Conservation (phyloP, 92 coral and sea anemone genomes). For the Blastomussa wellsi region DNA sequence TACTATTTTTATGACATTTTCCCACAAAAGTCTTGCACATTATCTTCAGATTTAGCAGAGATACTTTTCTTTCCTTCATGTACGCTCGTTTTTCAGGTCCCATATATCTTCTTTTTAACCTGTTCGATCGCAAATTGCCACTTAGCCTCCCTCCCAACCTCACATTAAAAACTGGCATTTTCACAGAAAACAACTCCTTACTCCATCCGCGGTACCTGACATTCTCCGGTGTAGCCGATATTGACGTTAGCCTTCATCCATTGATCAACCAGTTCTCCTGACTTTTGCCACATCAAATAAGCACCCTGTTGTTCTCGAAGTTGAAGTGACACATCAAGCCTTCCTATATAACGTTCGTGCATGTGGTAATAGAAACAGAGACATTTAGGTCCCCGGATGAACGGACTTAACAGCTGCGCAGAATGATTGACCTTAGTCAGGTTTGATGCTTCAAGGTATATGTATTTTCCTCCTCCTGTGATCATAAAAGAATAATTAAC, state of each 20-base stretch:
- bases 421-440: neutral
- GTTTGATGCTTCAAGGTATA: neutral
- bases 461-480: conserved; percentile 11
- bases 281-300: neutral
- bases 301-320: neutral
- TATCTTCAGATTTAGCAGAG: too few relatives aligned
- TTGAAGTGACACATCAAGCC: neutral
- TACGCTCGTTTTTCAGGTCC: too few relatives aligned
- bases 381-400: conserved; percentile 20
- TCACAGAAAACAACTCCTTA: too few relatives aligned
- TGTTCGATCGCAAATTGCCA: too few relatives aligned
- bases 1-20: too few relatives aligned
- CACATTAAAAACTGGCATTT: neutral
- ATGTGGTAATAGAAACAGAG: conserved; percentile 19
- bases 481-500: neutral
- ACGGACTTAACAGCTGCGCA: conserved; percentile 15
- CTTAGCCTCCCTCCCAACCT: too few relatives aligned
- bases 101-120: too few relatives aligned
- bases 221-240: conserved; percentile 21
- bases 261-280: conserved; percentile 7
- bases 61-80: too few relatives aligned
- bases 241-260: conserved; percentile 19
- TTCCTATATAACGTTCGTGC: conserved; percentile 5
- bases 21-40: too few relatives aligned
- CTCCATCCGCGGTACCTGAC: neutral